Evolutionary conservation across 2,113 vertebrate species (phyloP).

Genomic region (Eudyptes chrysolophus): DNA sequence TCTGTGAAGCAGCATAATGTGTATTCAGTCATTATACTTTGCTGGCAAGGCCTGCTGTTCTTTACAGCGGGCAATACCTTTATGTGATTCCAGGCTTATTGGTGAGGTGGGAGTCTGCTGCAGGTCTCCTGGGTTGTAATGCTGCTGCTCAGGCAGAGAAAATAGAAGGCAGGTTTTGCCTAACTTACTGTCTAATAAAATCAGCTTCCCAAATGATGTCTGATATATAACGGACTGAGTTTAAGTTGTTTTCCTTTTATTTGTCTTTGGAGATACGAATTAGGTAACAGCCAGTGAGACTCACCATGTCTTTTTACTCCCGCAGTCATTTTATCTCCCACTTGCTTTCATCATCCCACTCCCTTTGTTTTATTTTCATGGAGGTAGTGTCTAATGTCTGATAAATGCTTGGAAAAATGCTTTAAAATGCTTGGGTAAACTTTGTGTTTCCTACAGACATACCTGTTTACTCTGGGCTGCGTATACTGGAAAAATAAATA

Average conservation of each 20-base stretch:
- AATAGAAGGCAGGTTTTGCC: not conserved
- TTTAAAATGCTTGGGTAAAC: not conserved
- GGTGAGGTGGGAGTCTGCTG: not conserved
- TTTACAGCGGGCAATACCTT: not conserved
- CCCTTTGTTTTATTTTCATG: not conserved
- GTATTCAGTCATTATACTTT: not conserved
- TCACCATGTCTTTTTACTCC: not conserved
- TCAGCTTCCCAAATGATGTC: not conserved
- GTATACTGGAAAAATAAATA: not conserved
- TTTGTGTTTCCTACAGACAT: not conserved
- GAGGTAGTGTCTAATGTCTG: not conserved
- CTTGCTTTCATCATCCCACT: not conserved
- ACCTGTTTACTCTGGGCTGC: not conserved
- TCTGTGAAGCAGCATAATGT: not conserved
- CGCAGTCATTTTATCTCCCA: not conserved
- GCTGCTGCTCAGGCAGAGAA: not conserved
- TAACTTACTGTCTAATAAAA: not conserved
- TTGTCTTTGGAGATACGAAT: not conserved
- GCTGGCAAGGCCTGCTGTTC: not conserved
- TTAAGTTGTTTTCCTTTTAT: not conserved
- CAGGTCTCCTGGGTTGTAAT: not conserved
- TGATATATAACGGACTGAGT: not conserved
- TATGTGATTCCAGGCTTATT: not conserved
- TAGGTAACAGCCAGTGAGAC: not conserved
- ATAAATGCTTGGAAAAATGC: not conserved